Base-by-base conservation (phyloP, 2,888 invertebrate species). In the Eubasilissa splendida region DNA sequence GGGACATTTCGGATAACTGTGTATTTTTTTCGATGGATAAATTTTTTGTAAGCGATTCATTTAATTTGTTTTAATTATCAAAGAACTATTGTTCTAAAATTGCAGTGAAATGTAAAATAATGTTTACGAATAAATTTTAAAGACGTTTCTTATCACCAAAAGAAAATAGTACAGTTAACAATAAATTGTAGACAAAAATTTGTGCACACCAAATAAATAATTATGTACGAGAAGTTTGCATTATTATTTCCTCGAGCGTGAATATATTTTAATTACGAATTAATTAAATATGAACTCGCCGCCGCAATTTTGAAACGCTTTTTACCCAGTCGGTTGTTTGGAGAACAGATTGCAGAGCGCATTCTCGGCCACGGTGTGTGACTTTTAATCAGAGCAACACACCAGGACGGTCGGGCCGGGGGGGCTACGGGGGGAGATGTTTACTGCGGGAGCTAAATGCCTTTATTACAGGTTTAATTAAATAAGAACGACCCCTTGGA, bases 381-480 rank as follows among this genome's bases (percentile, higher is more conserved):
- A 54, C 31, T 71, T 71, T 70, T 70, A 70, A 70, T 70, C 70
- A 70, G 70, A 11, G 54, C 7, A 58, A 11, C 53, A 9, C 14
- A 22, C 54, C 22, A 71, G 54, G n/a, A 12, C 53, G 71, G 70
- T 70, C 53, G 71, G 71, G 54, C 42, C 22, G 22, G 22, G 22
- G 22, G 53, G 3, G n/a, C 9, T 52, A 53, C 10, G n/a, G 12
- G 53, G 70, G 31, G 22, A 22, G 14, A 22, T 71, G 54, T 14
- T 42, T 31, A 53, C 53, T 54, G 54, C 71, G 22, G n/a, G 33
- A 53, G 71, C 33, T 54, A 31, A 54, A 71, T 54, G 71, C 11
- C 54, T 71, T 31, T 31, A 71, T 33, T 71, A 71, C 52, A 71
- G 33, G 54, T 71, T 71, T 71, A 71, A 71, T 71, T 71, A 71